Percentiles rank a stretch among this genome's conserved stretches.
phyloP scores from a whole-genome alignment of 2,797 vertebrate species.

The Etheostoma nigrum region DNA sequence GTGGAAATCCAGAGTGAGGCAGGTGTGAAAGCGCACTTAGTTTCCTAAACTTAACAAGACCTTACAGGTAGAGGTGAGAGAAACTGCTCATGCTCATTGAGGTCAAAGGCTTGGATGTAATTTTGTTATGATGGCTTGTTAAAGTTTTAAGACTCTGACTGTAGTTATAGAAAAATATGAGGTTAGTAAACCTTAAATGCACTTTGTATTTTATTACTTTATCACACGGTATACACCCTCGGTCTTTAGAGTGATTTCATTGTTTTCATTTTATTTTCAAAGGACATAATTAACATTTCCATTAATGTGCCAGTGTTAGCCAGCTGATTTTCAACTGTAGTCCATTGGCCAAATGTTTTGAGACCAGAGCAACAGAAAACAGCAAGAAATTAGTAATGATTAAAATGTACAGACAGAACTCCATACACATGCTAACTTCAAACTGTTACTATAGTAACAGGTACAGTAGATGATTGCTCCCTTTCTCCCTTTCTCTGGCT shows the following conservation, averaged over 20 bases:
- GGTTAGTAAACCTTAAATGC: background rate
- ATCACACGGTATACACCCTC: background rate
- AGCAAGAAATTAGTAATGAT: no score
- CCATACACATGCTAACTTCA: background rate
- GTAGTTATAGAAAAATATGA: background rate
- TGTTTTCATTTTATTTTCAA: no score
- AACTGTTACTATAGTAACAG: conserved; percentile 15
- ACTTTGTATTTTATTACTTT: background rate
- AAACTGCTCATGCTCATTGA: background rate
- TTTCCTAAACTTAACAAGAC: no score
- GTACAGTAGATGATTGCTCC: background rate
- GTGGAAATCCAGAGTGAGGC: no score
- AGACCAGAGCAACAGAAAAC: no score
- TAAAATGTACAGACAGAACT: no score
- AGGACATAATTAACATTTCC: no score
- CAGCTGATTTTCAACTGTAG: no score
- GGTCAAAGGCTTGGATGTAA: background rate
- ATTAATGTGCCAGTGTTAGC: no score
- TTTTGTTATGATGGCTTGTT: background rate
- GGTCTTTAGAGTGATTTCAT: background rate
- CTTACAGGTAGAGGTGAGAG: background rate
- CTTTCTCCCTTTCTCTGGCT: background rate
- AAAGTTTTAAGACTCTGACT: background rate
- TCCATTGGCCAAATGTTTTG: no score
- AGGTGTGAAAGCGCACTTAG: no score